Evolutionary conservation across 2,888 invertebrate species (phyloP).

Genomic region (Clostera curtula): DNA sequence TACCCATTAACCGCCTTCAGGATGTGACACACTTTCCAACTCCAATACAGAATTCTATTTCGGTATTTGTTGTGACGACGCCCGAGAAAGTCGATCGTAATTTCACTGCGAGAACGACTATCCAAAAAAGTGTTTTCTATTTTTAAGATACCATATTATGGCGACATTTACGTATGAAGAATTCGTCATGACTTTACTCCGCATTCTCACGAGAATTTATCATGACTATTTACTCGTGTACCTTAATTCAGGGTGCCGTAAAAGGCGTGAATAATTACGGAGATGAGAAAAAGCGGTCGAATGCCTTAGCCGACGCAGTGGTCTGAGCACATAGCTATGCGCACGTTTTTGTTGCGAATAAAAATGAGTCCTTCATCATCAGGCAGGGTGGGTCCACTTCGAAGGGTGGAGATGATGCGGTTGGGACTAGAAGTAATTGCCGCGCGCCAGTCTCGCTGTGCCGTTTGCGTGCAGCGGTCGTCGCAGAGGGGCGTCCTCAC

Average conservation of each 20-base stretch:
- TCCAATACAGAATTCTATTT: conserved; percentile 28
- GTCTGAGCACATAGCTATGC: conserved; percentile 24
- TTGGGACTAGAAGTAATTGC: conserved; percentile 18
- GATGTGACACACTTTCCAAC: conserved; percentile 54
- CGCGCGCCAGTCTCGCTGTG: conserved; percentile 63
- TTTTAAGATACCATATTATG: not conserved
- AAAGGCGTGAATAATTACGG: conserved; percentile 62
- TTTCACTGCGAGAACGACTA: conserved; percentile 6
- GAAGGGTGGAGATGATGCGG: conserved; percentile 47
- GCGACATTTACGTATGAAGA: conserved; percentile 8
- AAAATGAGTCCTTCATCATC: conserved; percentile 30
- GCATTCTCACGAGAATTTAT: conserved; percentile 41
- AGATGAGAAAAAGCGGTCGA: conserved; percentile 53
- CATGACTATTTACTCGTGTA: conserved; percentile 36
- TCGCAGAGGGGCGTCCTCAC: conserved; percentile 39
- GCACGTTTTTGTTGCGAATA: conserved; percentile 34
- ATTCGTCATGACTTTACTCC: conserved; percentile 11
- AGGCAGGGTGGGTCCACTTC: conserved; percentile 33
- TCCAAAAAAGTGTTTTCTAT: not conserved
- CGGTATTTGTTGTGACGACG: conserved; percentile 22
- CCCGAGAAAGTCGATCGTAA: conserved; percentile 14
- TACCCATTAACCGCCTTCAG: conserved; percentile 50
- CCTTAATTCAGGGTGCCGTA: conserved; percentile 52
- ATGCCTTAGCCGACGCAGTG: conserved; percentile 34
- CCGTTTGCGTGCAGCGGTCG: conserved; percentile 60